Evolutionary conservation across 37 sponge, comb jelly and placozoan species (phyloP), one percentile per base, ranked within the genome.

Genomic region (Diacarnus erythraeanus): DNA sequence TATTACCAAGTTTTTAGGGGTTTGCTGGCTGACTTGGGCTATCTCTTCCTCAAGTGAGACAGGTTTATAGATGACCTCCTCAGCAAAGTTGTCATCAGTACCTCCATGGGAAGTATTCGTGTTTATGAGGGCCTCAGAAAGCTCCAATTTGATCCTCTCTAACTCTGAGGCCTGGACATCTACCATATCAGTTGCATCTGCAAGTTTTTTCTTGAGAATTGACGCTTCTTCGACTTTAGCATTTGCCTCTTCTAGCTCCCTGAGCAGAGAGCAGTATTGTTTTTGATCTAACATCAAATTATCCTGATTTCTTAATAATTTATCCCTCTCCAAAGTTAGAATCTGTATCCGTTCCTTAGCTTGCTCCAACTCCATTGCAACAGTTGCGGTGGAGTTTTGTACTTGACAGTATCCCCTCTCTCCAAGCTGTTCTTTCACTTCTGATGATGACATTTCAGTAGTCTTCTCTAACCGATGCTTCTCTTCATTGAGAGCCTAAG

Each of bases 11-110:
- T 47, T 12, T 15, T 47, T 6, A 47, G 6, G 51, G 12, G 10
- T 47, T 47, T 15, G 10, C 12, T 47, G 10, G 12, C 51, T 31
- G 2, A 35, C 66, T 65, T 65, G 66, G 5, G 33, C 66, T 31
- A 65, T 26, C 31, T 65, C 66, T 18, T 65, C 66, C 17, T 65
- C 66, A 31, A 65, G 9, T 34, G 66, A 65, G 33, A 65, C 35
- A 31, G 3, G 35, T 18, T 31, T 17, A 18, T 65, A 18, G 31
- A 2, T 35, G 5, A 30, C 17, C 2, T 30, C 66, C 29, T 65
- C 66, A 65, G 61, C 27, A 25, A 60, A 4, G 22, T 26, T 25
- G 4, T 60, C 23, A 60, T 25, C 61, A n/a, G 35, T 35, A 15
- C 12, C 10, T 47, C 51, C 51, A 6, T 15, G 12, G 51, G 51